Conservation (phyloP, 2,113 vertebrate genomes). For the Holacanthus passer region DNA sequence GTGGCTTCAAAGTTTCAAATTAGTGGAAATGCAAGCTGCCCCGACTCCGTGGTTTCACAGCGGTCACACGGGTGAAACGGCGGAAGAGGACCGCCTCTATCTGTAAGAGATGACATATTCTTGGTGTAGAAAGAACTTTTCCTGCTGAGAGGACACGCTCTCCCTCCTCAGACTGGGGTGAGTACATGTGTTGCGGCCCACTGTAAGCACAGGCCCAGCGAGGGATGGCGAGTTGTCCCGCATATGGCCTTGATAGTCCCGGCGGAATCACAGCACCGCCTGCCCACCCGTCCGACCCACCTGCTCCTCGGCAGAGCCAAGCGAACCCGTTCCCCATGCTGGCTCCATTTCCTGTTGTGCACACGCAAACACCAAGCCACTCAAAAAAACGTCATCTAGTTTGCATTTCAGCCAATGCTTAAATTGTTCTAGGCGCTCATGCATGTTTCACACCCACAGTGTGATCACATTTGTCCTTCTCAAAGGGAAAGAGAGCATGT, state of each 20-base stretch:
- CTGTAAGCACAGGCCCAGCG: conserved; percentile 16
- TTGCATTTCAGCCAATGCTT: conserved; percentile 43
- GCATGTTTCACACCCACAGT: conserved; percentile 71
- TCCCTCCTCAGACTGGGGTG: conserved; percentile 8
- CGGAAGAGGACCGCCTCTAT: not conserved
- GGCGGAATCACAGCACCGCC: conserved; percentile 36
- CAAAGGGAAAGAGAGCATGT: conserved; percentile 14
- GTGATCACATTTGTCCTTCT: conserved; percentile 60
- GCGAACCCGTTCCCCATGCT: conserved; percentile 39
- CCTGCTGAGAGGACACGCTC: conserved; percentile 29
- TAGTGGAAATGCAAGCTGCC: conserved; percentile 9
- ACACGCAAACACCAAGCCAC: conserved; percentile 5
- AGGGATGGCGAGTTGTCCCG: conserved; percentile 41
- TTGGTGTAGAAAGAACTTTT: conserved; percentile 9
- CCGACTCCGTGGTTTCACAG: conserved; percentile 56
- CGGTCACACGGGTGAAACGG: conserved; percentile 12
- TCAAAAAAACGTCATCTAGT: conserved; percentile 35
- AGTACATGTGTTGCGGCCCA: conserved; percentile 29
- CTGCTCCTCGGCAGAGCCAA: conserved; percentile 64
- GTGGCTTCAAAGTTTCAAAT: conserved; percentile 17
- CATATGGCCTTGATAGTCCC: conserved; percentile 51
- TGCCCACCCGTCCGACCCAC: conserved; percentile 58
- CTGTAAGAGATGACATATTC: conserved; percentile 27
- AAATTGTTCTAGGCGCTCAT: conserved; percentile 60
- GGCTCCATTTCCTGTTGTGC: conserved; percentile 50